Evolutionary conservation across 2,888 invertebrate genomes (phyloP).

Genomic region (Teleogryllus oceanicus): DNA sequence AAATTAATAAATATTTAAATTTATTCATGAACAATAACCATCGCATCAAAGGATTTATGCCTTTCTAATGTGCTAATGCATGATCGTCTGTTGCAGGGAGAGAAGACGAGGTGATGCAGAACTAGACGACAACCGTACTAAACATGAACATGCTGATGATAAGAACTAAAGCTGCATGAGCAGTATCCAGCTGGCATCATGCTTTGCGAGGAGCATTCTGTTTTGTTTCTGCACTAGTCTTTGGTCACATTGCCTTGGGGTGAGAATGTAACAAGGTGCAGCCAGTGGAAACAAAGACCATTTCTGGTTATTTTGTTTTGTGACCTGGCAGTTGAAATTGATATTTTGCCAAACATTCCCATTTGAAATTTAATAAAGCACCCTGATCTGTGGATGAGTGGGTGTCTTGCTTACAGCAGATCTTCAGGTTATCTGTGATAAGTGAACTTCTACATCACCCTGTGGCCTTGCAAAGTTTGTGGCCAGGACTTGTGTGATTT

Average conservation of each 20-base stretch:
- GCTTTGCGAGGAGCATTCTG: background rate
- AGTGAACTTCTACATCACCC: background rate
- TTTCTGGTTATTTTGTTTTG: no score
- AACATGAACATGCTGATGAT: background rate
- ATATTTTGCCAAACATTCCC: background rate
- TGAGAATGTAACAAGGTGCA: background rate
- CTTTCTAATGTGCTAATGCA: background rate
- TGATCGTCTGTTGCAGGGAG: background rate
- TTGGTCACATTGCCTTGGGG: background rate
- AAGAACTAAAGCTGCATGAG: background rate
- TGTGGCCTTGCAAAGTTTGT: background rate
- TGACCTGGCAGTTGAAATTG: no score
- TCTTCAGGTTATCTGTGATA: slow-evolving; percentile 5
- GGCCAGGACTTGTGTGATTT: slow-evolving; percentile 18
- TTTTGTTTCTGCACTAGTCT: slow-evolving; percentile 18
- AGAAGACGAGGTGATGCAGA: background rate
- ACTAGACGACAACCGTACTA: background rate
- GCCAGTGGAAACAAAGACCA: background rate
- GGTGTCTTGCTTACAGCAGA: background rate
- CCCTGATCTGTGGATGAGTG: background rate
- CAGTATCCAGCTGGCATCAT: background rate
- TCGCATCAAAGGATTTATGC: background rate
- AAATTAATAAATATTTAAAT: background rate
- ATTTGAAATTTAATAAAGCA: background rate
- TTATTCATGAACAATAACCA: background rate